A percentile compares a stretch with the other conserved stretches of the same genome.
Evolutionary conservation across 2,113 vertebrate species (phyloP).

Genomic region (Dascyllus trimaculatus): DNA sequence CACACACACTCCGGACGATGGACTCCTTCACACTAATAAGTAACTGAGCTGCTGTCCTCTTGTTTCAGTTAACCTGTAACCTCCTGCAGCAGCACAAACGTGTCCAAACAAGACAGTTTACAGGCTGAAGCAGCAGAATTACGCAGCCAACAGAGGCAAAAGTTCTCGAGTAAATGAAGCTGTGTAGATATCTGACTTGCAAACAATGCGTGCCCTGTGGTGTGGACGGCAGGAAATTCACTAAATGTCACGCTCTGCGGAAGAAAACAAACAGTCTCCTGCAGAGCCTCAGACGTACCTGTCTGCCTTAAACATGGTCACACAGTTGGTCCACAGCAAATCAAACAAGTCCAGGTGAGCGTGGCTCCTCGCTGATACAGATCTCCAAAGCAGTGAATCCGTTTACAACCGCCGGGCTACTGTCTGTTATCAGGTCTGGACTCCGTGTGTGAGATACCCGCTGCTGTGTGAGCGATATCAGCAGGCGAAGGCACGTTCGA

Average conservation of each 20-base stretch:
- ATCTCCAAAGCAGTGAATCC: constrained; percentile 49
- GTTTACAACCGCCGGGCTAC: constrained; percentile 31
- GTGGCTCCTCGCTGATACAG: constrained; percentile 45
- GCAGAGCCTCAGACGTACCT: constrained; percentile 72
- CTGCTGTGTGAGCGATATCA: constrained; percentile 28
- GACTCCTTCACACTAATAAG: constrained; percentile 46
- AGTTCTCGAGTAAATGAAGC: constrained; percentile 5
- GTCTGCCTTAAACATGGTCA: constrained; percentile 77
- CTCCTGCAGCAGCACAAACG: constrained; percentile 45
- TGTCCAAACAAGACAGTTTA: constrained; percentile 68
- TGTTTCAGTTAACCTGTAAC: constrained; percentile 74
- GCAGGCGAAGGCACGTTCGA: constrained; percentile 31
- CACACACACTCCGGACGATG: constrained; percentile 9
- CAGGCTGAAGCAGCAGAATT: constrained; percentile 26
- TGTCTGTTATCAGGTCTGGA: constrained; percentile 45
- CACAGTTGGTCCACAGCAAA: constrained; percentile 44
- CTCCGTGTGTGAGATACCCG: constrained; percentile 2
- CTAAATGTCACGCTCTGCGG: constrained; percentile 6
- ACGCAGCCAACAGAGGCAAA: constrained; percentile 31
- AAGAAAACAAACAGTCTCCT: constrained; percentile 3
- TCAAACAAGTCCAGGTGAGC: constrained; percentile 63
- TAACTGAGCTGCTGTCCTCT: constrained; percentile 34
- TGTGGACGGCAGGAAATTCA: constrained; percentile 9
- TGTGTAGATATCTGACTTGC: constrained; percentile 6
- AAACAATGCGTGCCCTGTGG: constrained; percentile 13